Evolutionary conservation across 1,140 invertebrate genomes (phyloP), one percentile per base, ranked within the genome.

Genomic region (Calycopis cecrops): DNA sequence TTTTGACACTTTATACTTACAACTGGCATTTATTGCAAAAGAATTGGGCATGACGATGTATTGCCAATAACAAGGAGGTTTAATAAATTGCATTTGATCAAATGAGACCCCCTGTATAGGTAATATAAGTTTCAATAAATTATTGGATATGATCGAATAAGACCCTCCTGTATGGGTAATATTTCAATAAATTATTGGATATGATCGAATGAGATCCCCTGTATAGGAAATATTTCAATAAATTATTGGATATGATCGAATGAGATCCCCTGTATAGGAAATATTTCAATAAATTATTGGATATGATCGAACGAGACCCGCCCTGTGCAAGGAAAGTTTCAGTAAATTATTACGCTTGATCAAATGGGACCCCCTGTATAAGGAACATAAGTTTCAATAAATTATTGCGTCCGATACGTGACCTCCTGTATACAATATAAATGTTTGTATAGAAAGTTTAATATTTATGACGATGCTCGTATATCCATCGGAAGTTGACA

Each of bases 261-360:
- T 28, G 21, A 28, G 2, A 28, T 6, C 21, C 21, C 14, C 35
- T 37, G 35, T 52, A 12, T 14, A n/a, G 35, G 14, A 10, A 17
- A 34, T 51, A 35, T 35, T 28, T 28, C 21, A 28, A 28, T 28
- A 28, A 28, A 6, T 28, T 28, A 28, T 28, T 28, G 21, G 2
- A 28, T 28, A 28, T 28, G 21, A 28, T 28, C 21, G 21, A 28
- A 28, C 6, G 21, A 28, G 2, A 28, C 21, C 21, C 9, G 6
- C 21, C 14, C 35, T 37, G 35, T 52, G n/a, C 34, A 34, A 12
- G 11, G 7, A 10, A 3, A 17, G 33, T 14, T 51, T 17, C 34
- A 34, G 11, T 34, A 35, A 38, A 52, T 52, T 52, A 52, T 52
- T 52, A 52, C 49, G 14, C 16, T 52, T 28, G 37, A 40, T 40